Base-by-base conservation (phyloP, 2,888 invertebrate genomes). In the Belgica antarctica region DNA sequence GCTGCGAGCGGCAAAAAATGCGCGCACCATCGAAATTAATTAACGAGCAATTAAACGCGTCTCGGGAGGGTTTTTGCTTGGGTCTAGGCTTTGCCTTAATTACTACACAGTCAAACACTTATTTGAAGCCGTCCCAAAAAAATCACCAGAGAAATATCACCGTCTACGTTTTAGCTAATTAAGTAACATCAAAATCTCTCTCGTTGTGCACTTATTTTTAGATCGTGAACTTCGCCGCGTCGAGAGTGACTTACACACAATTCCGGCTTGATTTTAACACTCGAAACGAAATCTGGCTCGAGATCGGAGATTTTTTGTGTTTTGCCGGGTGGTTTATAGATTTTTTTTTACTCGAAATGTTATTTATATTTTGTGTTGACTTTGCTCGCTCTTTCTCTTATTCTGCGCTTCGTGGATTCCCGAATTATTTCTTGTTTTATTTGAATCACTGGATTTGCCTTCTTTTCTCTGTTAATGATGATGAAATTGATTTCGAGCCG, bases 151-250 rank as follows among this genome's bases (percentile, higher is more conserved):
- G n/a, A n/a, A n/a, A n/a, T n/a, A n/a, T n/a, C n/a, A n/a, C n/a
- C 27, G 61, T 62, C 62, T 24, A 62, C 34, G 2, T 28, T 10
- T 7, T 31, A 62, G 62, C 62, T 62, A 62, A 62, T 62, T 62
- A 62, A 34, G 62, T 10, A 62, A 34, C 62, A 34, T 62, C 19
- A 19, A 62, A 57, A 8, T 7, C 4, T 57, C 25, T 19, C n/a
- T n/a, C n/a, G n/a, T n/a, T n/a, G n/a, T n/a, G n/a, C n/a, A 52
- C 52, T 52, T 62, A 62, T 62, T 62, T 62, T 62, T 62, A 62
- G 62, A 62, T 34, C 4, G 17, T 57, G 19, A 5, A n/a, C n/a
- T n/a, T n/a, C n/a, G n/a, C n/a, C n/a, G n/a, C n/a, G n/a, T n/a
- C n/a, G n/a, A n/a, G n/a, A n/a, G n/a, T 8, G 8, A 2, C 47